Percentiles rank a stretch among this genome's conserved stretches.
These are phyloP conservation scores for Troides aeacus DNA, from an alignment of 2,888 invertebrate species.

Conservation along the genomic window DNA sequence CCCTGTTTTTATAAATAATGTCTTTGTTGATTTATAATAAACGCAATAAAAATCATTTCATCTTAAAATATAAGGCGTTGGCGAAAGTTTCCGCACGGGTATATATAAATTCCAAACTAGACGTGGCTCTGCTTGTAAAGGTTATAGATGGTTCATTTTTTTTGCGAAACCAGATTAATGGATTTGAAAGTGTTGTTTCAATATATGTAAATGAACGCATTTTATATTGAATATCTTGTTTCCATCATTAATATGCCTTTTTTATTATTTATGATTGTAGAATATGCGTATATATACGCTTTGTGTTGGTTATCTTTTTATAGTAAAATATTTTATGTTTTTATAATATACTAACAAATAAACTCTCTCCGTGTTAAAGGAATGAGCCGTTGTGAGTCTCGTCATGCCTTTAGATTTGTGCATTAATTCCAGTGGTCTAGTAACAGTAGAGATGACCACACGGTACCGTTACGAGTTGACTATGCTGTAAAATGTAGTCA, in stretches of 20 bases:
- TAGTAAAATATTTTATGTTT: background rate
- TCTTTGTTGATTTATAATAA: background rate
- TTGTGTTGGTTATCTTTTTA: background rate
- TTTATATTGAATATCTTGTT: background rate
- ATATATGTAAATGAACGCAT: background rate
- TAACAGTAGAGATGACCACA: slow-evolving; percentile 52
- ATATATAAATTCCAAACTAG: slow-evolving; percentile 2
- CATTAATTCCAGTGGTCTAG: slow-evolving; percentile 57
- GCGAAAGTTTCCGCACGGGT: slow-evolving; percentile 12
- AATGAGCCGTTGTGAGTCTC: background rate
- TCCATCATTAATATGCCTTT: background rate
- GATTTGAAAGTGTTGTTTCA: slow-evolving; percentile 2
- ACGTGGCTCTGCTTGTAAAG: background rate
- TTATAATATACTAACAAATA: background rate
- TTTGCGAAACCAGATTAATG: slow-evolving; percentile 2
- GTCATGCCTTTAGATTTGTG: slow-evolving; percentile 28
- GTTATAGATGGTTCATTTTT: background rate
- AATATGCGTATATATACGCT: background rate
- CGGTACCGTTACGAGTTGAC: slow-evolving; percentile 36
- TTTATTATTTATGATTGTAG: background rate
- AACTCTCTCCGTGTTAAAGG: background rate
- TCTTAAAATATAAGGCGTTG: slow-evolving; percentile 2
- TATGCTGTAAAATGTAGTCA: background rate
- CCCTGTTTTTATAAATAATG: background rate
- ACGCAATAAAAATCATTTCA: background rate